phyloP scores from a whole-genome alignment of 2,113 vertebrate genomes.

The Rhinoptilus africanus region DNA sequence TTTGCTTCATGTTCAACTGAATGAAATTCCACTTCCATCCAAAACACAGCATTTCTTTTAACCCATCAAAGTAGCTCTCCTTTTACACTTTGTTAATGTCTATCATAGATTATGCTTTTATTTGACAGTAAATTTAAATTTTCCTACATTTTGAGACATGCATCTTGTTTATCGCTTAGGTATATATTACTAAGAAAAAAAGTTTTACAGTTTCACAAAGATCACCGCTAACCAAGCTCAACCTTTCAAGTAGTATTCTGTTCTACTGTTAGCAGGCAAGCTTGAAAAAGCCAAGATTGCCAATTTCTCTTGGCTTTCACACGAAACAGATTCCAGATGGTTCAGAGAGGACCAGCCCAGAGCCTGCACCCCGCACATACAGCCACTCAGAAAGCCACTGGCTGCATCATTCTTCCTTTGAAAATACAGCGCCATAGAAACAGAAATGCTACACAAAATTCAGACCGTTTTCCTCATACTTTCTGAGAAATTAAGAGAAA shows the following conservation, averaged over 20 bases:
- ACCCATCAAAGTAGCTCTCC: background rate
- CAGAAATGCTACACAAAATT: background rate
- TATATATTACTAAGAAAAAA: background rate
- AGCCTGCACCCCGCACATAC: fast-evolving
- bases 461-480: background rate
- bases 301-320: background rate
- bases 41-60: background rate
- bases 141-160: background rate
- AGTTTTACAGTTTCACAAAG: background rate
- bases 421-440: background rate
- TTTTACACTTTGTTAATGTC: background rate
- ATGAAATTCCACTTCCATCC: background rate
- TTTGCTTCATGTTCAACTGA: background rate
- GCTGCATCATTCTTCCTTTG: background rate
- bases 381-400: fast-evolving
- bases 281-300: background rate
- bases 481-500: background rate
- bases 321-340: background rate
- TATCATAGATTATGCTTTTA: background rate
- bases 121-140: background rate
- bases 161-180: background rate
- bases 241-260: background rate
- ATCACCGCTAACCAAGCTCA: background rate
- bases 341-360: background rate
- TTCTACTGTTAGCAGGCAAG: background rate